phyloP scores from a whole-genome alignment of 2,113 vertebrate genomes.

The Mormoops blainvillei region DNA sequence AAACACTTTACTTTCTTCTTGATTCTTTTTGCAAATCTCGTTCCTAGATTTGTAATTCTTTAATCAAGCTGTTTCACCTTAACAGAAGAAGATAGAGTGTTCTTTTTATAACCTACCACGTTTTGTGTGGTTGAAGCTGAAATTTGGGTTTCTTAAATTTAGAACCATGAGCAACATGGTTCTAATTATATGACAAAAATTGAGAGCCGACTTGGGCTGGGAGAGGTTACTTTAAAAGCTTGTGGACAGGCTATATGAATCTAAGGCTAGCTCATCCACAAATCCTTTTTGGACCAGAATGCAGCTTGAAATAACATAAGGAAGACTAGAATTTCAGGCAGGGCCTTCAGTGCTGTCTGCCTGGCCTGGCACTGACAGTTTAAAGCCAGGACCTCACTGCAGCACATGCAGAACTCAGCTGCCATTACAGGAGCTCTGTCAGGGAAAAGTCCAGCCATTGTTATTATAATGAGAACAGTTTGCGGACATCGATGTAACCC shows the following conservation, averaged over 20 bases:
- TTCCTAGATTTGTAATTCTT: neutral
- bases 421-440: neutral
- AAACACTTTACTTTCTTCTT: neutral
- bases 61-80: neutral
- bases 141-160: conserved; percentile 4
- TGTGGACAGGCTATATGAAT: neutral
- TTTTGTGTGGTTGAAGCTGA: neutral
- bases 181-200: neutral
- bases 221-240: neutral
- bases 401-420: neutral
- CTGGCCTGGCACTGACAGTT: neutral
- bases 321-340: neutral
- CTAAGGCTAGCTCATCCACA: neutral
- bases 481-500: no score
- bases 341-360: neutral
- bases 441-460: no score
- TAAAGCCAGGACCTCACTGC: neutral
- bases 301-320: neutral
- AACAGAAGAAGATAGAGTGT: neutral
- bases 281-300: neutral
- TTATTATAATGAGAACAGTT: no score
- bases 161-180: neutral
- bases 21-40: neutral
- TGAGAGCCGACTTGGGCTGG: neutral
- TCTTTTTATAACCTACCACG: neutral